phyloP scores from a whole-genome alignment of 2,888 invertebrate species.

The Acleris cristana region DNA sequence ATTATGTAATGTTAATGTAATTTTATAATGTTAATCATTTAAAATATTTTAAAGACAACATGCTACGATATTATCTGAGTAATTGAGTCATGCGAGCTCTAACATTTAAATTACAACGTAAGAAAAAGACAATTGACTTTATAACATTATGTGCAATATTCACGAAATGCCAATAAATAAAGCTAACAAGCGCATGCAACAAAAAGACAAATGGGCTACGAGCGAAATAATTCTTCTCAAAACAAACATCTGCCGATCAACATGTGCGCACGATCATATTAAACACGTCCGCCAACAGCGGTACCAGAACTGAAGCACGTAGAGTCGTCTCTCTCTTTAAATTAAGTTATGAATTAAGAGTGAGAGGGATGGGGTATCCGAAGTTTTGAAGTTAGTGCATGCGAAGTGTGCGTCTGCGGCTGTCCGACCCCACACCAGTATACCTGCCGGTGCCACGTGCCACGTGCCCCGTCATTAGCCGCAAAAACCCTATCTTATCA shows the following conservation, averaged over 20 bases:
- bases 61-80: too few species aligned
- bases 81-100: too few species aligned
- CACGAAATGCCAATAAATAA: constrained; percentile 25
- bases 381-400: constrained; percentile 15
- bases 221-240: constrained; percentile 33
- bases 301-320: too few species aligned
- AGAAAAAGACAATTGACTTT: not conserved
- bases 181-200: constrained; percentile 21
- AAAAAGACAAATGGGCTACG: constrained; percentile 30
- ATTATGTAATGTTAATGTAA: too few species aligned
- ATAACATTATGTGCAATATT: not conserved
- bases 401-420: constrained; percentile 13
- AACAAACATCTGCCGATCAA: constrained; percentile 50
- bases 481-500: constrained; percentile 51
- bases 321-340: too few species aligned
- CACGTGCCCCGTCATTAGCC: constrained; percentile 53
- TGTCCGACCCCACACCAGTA: constrained; percentile 50
- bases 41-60: too few species aligned
- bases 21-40: too few species aligned
- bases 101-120: not conserved
- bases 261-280: constrained; percentile 47
- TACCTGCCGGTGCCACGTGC: constrained; percentile 55
- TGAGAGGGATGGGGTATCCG: not conserved
- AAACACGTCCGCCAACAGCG: constrained; percentile 30
- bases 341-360: too few species aligned